These are phyloP conservation scores for Dicyrtoma fusca DNA, from an alignment of 2,888 invertebrate species.

Conservation along the genomic window DNA sequence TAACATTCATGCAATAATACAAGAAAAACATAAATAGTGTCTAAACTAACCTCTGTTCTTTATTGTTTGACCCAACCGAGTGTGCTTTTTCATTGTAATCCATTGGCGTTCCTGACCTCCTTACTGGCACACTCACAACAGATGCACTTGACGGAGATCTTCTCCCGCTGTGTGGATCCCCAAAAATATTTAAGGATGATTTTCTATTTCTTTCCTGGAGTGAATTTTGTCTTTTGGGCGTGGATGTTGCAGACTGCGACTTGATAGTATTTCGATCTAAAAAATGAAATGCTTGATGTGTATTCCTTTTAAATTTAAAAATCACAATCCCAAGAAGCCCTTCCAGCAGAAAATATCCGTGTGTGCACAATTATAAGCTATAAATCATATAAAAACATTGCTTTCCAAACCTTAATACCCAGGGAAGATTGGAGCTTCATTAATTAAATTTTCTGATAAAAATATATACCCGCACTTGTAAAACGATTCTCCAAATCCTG, in stretches of 20 bases:
- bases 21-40: too few relatives aligned
- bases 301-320: background rate
- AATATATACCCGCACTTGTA: too few relatives aligned
- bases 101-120: slow-evolving; percentile 54
- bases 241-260: slow-evolving; percentile 56
- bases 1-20: too few relatives aligned
- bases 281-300: slow-evolving; percentile 15
- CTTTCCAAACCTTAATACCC: too few relatives aligned
- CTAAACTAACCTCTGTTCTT: slow-evolving; percentile 56
- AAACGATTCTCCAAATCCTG: too few relatives aligned
- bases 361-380: background rate
- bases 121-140: slow-evolving; percentile 54
- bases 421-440: too few relatives aligned
- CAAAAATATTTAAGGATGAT: slow-evolving; percentile 53
- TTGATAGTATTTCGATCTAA: slow-evolving; percentile 53
- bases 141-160: slow-evolving; percentile 54
- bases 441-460: too few relatives aligned
- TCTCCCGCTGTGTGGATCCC: slow-evolving; percentile 51
- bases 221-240: slow-evolving; percentile 54
- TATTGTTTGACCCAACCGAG: slow-evolving; percentile 52
- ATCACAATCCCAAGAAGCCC: background rate
- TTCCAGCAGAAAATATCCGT: background rate
- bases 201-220: slow-evolving; percentile 53
- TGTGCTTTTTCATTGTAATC: slow-evolving; percentile 53
- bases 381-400: background rate